Conservation (phyloP, 30 jellyfish, hydroid and myxozoan genomes). For the Aurelia sp. region DNA sequence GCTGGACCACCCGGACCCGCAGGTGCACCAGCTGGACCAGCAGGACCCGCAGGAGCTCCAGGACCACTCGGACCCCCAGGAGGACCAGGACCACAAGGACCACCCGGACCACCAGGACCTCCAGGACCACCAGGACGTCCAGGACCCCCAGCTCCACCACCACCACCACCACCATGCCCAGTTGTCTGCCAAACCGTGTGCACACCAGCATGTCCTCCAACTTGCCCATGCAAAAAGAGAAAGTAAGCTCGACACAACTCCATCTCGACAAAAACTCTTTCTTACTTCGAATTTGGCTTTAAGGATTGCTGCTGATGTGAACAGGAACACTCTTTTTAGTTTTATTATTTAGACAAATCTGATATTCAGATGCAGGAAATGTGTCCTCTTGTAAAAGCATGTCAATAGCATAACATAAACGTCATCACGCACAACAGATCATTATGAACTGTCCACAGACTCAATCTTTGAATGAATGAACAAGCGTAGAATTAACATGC, state of each 20-base stretch:
- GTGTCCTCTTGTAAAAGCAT: slow-evolving; percentile 46
- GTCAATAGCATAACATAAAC: slow-evolving; percentile 9
- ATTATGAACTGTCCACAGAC: slow-evolving; percentile 7
- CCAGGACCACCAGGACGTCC: slow-evolving; percentile 99
- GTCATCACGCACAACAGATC: slow-evolving; percentile 36
- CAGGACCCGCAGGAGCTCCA: slow-evolving; percentile 90
- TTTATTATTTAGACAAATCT: slow-evolving; percentile 39
- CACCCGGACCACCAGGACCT: slow-evolving; percentile 99
- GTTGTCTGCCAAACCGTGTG: slow-evolving; percentile 73
- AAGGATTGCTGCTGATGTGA: slow-evolving; percentile 57
- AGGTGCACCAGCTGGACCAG: slow-evolving; percentile 97
- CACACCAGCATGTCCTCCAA: slow-evolving; percentile 84
- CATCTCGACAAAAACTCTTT: slow-evolving; percentile 20
- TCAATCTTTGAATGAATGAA: not conserved
- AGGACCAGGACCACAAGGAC: slow-evolving; percentile 96
- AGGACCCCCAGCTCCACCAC: slow-evolving; percentile 99
- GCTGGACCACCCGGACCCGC: slow-evolving; percentile 94
- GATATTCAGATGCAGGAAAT: slow-evolving; percentile 42
- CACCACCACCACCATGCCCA: slow-evolving; percentile 99
- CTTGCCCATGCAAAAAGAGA: slow-evolving; percentile 58
- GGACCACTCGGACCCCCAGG: slow-evolving; percentile 98
- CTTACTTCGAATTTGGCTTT: slow-evolving; percentile 53
- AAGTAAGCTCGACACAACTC: not conserved
- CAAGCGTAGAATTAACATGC: not conserved
- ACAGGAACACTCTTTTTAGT: slow-evolving; percentile 42